Evolutionary conservation across 2,888 invertebrate genomes (phyloP).

Genomic region (Fissipunctia ypsillon): DNA sequence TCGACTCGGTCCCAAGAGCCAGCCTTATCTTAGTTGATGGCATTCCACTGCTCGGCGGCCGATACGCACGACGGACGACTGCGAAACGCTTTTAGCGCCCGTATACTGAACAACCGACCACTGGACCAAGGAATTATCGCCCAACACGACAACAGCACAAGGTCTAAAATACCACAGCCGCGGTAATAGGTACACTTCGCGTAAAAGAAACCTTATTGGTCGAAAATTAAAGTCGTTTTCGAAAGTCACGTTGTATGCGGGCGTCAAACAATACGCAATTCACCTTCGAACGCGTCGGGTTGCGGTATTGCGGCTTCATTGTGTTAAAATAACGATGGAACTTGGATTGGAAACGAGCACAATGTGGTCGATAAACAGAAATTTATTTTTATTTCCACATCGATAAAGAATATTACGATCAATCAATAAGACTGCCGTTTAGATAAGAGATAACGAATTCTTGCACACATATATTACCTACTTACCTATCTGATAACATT

Average conservation of each 20-base stretch:
- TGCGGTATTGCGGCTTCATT: conserved; percentile 90
- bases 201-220: conserved; percentile 87
- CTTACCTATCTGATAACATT: conserved; percentile 13
- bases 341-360: conserved; percentile 84
- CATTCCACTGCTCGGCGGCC: conserved; percentile 87
- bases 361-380: conserved; percentile 82
- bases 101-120: conserved; percentile 76
- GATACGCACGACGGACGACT: conserved; percentile 89
- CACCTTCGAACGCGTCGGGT: conserved; percentile 90
- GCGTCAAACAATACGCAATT: conserved; percentile 90
- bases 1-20: conserved; percentile 79
- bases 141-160: conserved; percentile 62
- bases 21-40: conserved; percentile 89
- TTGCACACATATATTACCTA: conserved; percentile 29
- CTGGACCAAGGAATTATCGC: conserved; percentile 66
- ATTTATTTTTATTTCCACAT: conserved; percentile 77
- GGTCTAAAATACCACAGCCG: conserved; percentile 68
- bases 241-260: conserved; percentile 87
- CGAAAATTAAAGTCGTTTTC: conserved; percentile 87
- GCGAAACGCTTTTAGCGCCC: conserved; percentile 90
- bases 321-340: conserved; percentile 89
- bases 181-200: conserved; percentile 68
- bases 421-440: conserved; percentile 59
- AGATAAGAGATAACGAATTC: conserved; percentile 51
- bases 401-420: conserved; percentile 70